phyloP scores from a whole-genome alignment of 2,888 invertebrate species.

The Hirtodrosophila duncani region DNA sequence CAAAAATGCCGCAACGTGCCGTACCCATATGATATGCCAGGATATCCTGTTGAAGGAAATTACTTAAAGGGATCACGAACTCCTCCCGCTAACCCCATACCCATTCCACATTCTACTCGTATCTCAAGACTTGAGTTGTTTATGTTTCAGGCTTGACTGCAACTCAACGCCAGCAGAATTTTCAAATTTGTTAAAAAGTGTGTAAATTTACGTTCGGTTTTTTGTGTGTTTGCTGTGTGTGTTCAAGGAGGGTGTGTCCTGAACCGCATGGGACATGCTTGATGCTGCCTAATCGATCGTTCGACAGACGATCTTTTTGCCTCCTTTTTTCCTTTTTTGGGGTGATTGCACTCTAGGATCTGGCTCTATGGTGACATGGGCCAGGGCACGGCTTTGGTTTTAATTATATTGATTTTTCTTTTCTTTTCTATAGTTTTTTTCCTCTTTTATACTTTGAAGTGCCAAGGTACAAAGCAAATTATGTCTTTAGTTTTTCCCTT shows the following conservation, averaged over 20 bases:
- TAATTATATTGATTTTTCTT: slow-evolving; percentile 42
- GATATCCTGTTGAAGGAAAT: slow-evolving; percentile 62
- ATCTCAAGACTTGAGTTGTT: slow-evolving; percentile 60
- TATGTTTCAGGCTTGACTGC: slow-evolving; percentile 70
- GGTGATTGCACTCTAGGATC: slow-evolving; percentile 64
- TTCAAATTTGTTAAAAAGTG: slow-evolving; percentile 69
- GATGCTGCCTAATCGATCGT: slow-evolving; percentile 66
- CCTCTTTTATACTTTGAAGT: slow-evolving; percentile 42
- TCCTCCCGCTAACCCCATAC: slow-evolving; percentile 23
- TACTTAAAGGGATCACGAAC: slow-evolving; percentile 71
- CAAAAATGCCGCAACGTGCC: slow-evolving; percentile 60
- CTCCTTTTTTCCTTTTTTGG: slow-evolving; percentile 44
- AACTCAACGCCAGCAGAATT: slow-evolving; percentile 54
- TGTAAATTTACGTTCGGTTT: slow-evolving; percentile 64
- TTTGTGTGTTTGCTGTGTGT: slow-evolving; percentile 11
- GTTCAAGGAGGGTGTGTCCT: slow-evolving; percentile 60
- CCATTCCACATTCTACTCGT: not conserved
- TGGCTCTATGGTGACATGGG: no score
- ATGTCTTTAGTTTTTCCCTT: slow-evolving; percentile 55
- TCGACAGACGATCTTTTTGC: slow-evolving; percentile 37
- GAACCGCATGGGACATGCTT: slow-evolving; percentile 31
- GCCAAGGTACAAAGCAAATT: slow-evolving; percentile 61
- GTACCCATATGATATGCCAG: slow-evolving; percentile 38
- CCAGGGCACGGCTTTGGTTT: slow-evolving; percentile 22
- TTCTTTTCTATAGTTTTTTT: slow-evolving; percentile 37